Percentiles rank a stretch among this genome's conserved stretches.
Evolutionary conservation across 2,797 vertebrate genomes (phyloP).

Genomic region (Acrossocheilus wenchowensis): DNA sequence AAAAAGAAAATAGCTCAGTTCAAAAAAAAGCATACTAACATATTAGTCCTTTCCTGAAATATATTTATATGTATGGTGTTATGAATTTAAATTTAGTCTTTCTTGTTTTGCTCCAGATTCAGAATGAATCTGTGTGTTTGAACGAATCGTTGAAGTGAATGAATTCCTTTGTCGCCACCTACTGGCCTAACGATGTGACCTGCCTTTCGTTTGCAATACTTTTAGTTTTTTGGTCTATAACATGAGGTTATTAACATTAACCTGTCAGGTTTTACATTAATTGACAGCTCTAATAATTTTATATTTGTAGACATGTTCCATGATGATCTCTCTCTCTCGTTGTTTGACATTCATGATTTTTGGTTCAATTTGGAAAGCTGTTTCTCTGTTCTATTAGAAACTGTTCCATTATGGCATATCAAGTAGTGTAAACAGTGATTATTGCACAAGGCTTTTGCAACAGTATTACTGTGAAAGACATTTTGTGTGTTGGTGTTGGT

Average conservation of each 20-base stretch:
- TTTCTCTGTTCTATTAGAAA: not conserved
- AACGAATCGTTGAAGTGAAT: not conserved
- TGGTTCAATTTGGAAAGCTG: not conserved
- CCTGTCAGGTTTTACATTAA: no score
- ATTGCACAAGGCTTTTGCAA: constrained; percentile 21
- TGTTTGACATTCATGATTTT: not conserved
- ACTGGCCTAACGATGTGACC: not conserved
- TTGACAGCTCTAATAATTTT: not conserved
- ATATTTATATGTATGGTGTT: not conserved
- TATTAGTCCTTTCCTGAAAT: not conserved
- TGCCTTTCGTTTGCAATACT: not conserved
- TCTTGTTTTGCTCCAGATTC: not conserved
- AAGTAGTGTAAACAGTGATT: constrained; percentile 36
- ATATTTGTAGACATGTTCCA: not conserved
- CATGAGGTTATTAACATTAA: not conserved
- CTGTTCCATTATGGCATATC: not conserved
- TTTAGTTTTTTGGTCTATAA: not conserved
- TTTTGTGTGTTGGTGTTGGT: constrained; percentile 10
- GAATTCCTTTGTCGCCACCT: not conserved
- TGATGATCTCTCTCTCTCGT: not conserved
- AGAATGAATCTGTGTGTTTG: not conserved
- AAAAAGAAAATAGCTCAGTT: not conserved
- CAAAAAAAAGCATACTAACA: not conserved
- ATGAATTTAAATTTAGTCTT: not conserved
- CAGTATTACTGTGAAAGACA: not conserved